These are phyloP conservation scores for Drosophila santomea DNA, from an alignment of 1,140 invertebrate genomes.

Conservation along the genomic window DNA sequence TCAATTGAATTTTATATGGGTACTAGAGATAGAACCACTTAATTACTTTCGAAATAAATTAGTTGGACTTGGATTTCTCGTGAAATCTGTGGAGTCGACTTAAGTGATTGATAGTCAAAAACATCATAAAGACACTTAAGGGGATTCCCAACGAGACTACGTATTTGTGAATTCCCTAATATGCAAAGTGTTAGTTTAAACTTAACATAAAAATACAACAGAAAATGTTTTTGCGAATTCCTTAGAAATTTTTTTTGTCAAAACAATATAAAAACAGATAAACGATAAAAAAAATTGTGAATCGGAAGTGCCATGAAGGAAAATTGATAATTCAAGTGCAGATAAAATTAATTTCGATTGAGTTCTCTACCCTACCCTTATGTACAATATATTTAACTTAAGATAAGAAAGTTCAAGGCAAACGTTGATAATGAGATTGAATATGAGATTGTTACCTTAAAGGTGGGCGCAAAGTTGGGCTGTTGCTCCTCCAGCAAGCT, in stretches of 20 bases:
- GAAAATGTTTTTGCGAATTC: too few species aligned
- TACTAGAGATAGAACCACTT: constrained; percentile 1
- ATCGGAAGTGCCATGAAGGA: background rate
- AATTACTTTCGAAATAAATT: background rate
- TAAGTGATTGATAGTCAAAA: background rate
- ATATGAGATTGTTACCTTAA: constrained; percentile 86
- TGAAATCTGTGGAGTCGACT: too few species aligned
- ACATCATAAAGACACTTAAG: background rate
- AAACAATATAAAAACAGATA: background rate
- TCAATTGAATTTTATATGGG: background rate
- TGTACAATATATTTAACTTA: background rate
- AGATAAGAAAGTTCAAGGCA: background rate
- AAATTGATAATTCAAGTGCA: background rate
- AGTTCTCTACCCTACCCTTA: too few species aligned
- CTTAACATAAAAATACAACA: too few species aligned
- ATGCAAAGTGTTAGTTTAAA: background rate
- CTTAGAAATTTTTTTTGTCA: too few species aligned
- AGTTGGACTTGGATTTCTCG: background rate
- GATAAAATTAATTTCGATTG: background rate
- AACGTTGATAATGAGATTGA: background rate
- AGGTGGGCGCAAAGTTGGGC: constrained; percentile 93
- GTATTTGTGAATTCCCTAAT: background rate
- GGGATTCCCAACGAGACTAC: background rate
- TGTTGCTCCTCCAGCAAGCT: constrained; percentile 90
- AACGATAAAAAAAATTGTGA: too few species aligned